Percentiles rank a stretch among this genome's conserved stretches.
Conservation (phyloP, 2,113 vertebrate genomes). For the Polypterus bichir region DNA sequence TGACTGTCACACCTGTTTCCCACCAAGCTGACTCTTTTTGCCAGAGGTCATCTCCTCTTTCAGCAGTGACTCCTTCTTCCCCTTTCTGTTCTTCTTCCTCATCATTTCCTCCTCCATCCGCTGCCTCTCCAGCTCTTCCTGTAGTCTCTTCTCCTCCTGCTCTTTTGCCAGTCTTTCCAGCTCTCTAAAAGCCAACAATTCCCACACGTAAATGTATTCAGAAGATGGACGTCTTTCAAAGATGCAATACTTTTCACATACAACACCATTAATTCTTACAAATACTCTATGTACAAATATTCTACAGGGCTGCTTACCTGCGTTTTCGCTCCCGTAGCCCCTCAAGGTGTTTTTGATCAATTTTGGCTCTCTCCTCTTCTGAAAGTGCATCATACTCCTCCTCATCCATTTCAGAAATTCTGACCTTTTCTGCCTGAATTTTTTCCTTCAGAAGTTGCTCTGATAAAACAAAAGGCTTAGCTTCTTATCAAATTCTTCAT, state of each 20-base stretch:
- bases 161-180: conserved; percentile 34
- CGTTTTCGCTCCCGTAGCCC: conserved; percentile 34
- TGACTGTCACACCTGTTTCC: conserved; percentile 34
- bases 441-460: conserved; percentile 33
- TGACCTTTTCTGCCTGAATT: conserved; percentile 28
- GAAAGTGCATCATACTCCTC: conserved; percentile 60
- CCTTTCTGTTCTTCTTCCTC: conserved; percentile 43
- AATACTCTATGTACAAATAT: too few species aligned
- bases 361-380: conserved; percentile 37
- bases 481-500: too few species aligned
- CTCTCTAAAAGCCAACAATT: conserved; percentile 35
- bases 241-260: too few species aligned
- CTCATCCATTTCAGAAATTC: conserved; percentile 53
- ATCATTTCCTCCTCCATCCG: conserved; percentile 50
- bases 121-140: conserved; percentile 39
- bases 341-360: conserved; percentile 32
- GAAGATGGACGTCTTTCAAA: too few species aligned
- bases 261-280: too few species aligned
- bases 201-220: too few species aligned
- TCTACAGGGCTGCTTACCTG: conserved; percentile 36
- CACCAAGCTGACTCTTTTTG: conserved; percentile 37
- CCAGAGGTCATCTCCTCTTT: conserved; percentile 36
- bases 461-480: conserved; percentile 20
- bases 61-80: conserved; percentile 31
- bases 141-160: conserved; percentile 41